Conservation (phyloP, 2,113 vertebrate genomes). For the Scophthalmus maximus region DNA sequence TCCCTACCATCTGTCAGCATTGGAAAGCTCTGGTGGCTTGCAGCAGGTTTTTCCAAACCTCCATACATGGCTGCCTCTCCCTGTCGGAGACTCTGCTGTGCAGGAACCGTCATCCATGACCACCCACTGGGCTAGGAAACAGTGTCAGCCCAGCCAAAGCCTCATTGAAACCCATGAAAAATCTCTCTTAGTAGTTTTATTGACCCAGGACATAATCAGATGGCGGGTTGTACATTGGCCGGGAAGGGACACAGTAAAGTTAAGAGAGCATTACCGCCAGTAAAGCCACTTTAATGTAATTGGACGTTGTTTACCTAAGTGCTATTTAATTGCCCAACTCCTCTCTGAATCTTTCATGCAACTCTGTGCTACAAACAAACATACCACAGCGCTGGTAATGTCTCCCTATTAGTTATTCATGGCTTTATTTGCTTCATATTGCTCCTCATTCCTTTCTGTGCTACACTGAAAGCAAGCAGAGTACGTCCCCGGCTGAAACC, state of each 20-base stretch:
- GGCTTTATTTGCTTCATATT: slow-evolving; percentile 60
- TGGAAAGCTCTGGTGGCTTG: slow-evolving; percentile 76
- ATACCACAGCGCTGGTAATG: slow-evolving; percentile 22
- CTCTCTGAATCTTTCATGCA: slow-evolving; percentile 62
- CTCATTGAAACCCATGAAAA: slow-evolving; percentile 73
- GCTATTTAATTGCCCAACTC: slow-evolving; percentile 65
- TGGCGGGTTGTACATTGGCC: slow-evolving; percentile 37
- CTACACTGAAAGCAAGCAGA: slow-evolving; percentile 18
- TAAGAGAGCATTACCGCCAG: slow-evolving; percentile 47
- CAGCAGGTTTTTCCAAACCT: slow-evolving; percentile 67
- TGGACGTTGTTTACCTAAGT: slow-evolving; percentile 68
- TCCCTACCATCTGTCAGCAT: slow-evolving; percentile 78
- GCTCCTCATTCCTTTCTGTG: slow-evolving; percentile 32
- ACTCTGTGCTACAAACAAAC: slow-evolving; percentile 57
- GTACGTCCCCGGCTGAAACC: slow-evolving; percentile 27
- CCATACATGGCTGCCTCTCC: slow-evolving; percentile 69
- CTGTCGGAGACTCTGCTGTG: slow-evolving; percentile 74
- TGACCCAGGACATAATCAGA: slow-evolving; percentile 68
- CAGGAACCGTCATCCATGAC: slow-evolving; percentile 68
- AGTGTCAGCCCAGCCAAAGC: slow-evolving; percentile 45
- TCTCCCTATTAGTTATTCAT: slow-evolving; percentile 69
- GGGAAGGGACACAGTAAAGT: slow-evolving; percentile 45
- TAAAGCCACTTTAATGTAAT: slow-evolving; percentile 49
- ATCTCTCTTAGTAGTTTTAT: slow-evolving; percentile 61
- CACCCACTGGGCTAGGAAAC: slow-evolving; percentile 63